Evolutionary conservation across 2,113 vertebrate genomes (phyloP).

Genomic region (Himantopus leucocephalus): DNA sequence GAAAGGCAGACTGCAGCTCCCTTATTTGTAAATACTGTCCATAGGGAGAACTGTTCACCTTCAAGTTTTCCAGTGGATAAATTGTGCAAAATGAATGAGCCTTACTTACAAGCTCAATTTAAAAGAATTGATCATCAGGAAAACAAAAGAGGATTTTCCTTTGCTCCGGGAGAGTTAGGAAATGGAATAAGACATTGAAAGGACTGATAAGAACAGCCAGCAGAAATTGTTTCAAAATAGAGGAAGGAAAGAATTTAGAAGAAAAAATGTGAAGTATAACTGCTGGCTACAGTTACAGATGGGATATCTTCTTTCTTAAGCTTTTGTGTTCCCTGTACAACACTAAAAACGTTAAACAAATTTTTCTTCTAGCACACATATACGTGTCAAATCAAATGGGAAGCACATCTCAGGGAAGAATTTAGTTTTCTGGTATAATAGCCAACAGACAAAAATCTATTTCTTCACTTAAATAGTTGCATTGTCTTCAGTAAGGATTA

Average conservation of each 20-base stretch:
- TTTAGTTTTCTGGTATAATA: neutral
- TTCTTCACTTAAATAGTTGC: neutral
- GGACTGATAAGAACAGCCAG: neutral
- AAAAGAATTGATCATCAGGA: conserved; percentile 3
- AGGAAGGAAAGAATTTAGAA: neutral
- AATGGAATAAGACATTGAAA: conserved; percentile 26
- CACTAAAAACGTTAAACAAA: neutral
- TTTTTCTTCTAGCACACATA: neutral
- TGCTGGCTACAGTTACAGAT: neutral
- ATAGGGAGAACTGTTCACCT: neutral
- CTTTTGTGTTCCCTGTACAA: neutral
- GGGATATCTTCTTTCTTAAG: neutral
- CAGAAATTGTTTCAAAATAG: neutral
- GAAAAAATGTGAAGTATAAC: neutral
- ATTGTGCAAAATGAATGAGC: neutral
- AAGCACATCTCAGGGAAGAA: neutral
- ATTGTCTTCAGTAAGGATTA: neutral
- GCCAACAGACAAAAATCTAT: neutral
- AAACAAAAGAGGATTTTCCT: neutral
- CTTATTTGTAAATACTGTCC: neutral
- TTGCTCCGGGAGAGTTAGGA: neutral
- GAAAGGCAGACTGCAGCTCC: neutral
- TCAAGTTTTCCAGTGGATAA: neutral
- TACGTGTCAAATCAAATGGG: neutral
- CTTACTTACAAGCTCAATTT: neutral